Evolutionary conservation across 2,113 vertebrate species (phyloP).

Genomic region (Galemys pyrenaicus): DNA sequence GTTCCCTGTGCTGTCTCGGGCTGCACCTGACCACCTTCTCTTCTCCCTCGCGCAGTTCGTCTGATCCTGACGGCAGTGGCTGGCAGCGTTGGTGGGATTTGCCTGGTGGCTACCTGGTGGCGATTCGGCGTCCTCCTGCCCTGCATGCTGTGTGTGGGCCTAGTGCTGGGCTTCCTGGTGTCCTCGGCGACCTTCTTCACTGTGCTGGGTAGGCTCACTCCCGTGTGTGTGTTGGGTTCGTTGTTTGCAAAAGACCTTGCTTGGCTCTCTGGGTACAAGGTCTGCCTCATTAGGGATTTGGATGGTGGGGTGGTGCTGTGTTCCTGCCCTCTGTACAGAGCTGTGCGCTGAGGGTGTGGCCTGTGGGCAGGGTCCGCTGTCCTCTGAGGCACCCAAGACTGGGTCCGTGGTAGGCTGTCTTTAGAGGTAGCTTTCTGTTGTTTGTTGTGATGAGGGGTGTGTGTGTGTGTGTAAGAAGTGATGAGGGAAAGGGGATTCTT

Average conservation of each 20-base stretch:
- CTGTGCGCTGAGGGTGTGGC: neutral
- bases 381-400: neutral
- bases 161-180: conserved; percentile 92
- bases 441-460: neutral
- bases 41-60: conserved; percentile 82
- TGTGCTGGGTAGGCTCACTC: conserved; percentile 88
- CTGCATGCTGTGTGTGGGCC: conserved; percentile 89
- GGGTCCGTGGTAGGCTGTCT: neutral
- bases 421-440: neutral
- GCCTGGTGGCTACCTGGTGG: conserved; percentile 95
- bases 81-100: conserved; percentile 89
- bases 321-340: neutral
- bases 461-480: neutral
- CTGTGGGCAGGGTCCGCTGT: neutral
- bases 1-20: neutral
- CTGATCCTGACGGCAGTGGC: conserved; percentile 88
- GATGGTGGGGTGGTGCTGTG: no score
- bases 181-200: conserved; percentile 90
- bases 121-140: conserved; percentile 89
- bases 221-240: neutral
- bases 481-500: neutral
- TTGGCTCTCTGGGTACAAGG: neutral
- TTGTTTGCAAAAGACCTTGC: neutral
- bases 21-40: neutral
- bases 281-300: no score